phyloP scores from a whole-genome alignment of 2,113 vertebrate species.

The Alces alces region DNA sequence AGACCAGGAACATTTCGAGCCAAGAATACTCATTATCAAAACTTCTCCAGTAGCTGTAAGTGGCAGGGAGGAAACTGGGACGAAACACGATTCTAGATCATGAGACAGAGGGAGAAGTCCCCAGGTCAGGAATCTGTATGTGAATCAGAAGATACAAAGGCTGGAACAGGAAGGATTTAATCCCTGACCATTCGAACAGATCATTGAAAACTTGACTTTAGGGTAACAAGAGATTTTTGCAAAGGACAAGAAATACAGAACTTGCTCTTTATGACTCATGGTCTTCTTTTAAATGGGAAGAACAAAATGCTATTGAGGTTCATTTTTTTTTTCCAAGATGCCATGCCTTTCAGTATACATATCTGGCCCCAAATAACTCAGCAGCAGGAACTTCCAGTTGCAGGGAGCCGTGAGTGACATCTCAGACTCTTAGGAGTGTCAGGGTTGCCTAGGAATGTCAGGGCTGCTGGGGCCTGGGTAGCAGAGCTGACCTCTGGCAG shows the following conservation, averaged over 20 bases:
- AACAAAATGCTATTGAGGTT: neutral
- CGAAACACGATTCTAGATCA: neutral
- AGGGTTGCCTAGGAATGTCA: neutral
- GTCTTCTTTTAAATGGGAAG: neutral
- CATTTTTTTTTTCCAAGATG: neutral
- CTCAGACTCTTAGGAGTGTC: neutral
- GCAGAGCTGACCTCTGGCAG: neutral
- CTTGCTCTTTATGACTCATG: neutral
- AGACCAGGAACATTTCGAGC: neutral
- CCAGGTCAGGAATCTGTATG: neutral
- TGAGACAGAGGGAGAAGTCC: neutral
- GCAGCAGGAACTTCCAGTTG: neutral
- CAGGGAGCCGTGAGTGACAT: neutral
- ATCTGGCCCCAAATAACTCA: neutral
- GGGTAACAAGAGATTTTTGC: neutral
- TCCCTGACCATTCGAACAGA: neutral
- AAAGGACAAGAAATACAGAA: neutral
- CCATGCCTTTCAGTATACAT: neutral
- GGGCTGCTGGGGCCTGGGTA: neutral
- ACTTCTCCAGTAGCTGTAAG: neutral
- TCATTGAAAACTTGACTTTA: neutral
- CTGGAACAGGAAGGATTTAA: neutral
- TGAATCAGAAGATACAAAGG: neutral
- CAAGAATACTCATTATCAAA: neutral
- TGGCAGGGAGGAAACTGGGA: neutral